Percentiles rank a stretch among this genome's conserved stretches.
Evolutionary conservation across 2,113 vertebrate genomes (phyloP).

Genomic region (Albula goreensis): DNA sequence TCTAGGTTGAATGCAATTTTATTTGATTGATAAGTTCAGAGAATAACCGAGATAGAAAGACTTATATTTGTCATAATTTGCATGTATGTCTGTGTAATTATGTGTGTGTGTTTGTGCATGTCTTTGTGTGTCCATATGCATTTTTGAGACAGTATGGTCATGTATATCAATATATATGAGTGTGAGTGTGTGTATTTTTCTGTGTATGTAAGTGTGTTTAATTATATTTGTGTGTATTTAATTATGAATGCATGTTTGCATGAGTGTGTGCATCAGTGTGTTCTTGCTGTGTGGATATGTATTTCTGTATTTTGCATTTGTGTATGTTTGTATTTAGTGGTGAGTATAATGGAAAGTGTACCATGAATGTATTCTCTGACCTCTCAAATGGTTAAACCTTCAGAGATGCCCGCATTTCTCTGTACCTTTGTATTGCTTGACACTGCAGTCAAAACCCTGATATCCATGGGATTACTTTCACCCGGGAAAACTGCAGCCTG

Average conservation of each 20-base stretch:
- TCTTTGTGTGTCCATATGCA: not conserved
- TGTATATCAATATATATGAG: not conserved
- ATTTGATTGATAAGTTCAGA: conserved; percentile 13
- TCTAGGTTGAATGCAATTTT: not conserved
- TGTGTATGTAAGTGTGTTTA: not conserved
- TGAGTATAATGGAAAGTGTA: not conserved
- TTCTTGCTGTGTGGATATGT: not conserved
- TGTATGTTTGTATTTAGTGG: not conserved
- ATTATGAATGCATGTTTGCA: not conserved
- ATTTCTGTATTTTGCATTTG: not conserved
- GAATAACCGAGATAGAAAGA: conserved; percentile 3
- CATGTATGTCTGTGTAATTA: conserved; percentile 12
- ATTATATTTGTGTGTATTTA: too few species aligned
- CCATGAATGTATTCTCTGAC: not conserved
- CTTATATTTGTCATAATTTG: not conserved
- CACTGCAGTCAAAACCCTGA: not conserved
- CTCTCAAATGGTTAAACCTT: not conserved
- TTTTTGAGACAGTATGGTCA: not conserved
- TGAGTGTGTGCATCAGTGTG: not conserved
- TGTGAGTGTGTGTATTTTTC: not conserved
- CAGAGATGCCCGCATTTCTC: not conserved
- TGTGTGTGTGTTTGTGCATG: conserved; percentile 15
- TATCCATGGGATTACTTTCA: not conserved
- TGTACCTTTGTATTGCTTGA: not conserved
- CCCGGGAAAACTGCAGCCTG: not conserved